Conservation (phyloP, 2,797 vertebrate genomes). For the Danio jaintianensis region DNA sequence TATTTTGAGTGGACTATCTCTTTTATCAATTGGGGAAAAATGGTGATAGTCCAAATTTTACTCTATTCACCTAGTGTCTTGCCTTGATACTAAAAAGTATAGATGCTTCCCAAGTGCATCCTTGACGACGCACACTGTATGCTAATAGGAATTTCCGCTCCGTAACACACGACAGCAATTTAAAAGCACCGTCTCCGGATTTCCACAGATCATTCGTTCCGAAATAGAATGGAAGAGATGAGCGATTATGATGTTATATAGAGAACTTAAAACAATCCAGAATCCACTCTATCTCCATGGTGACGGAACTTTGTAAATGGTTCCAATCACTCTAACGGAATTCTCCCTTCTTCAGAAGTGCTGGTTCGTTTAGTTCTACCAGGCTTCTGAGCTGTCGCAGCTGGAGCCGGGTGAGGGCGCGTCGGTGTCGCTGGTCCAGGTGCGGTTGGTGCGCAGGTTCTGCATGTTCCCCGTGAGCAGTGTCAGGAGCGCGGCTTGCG, state of each 20-base stretch:
- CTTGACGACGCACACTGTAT: constrained; percentile 13
- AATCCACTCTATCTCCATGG: constrained; percentile 21
- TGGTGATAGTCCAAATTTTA: too few relatives aligned
- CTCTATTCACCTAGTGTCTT: too few relatives aligned
- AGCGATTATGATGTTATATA: constrained; percentile 4
- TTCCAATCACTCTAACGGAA: background rate
- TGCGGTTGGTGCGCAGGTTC: constrained; percentile 77
- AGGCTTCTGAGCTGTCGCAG: constrained; percentile 80
- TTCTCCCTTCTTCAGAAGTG: background rate
- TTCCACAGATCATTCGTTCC: constrained; percentile 7
- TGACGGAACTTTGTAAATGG: background rate
- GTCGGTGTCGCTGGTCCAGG: constrained; percentile 79
- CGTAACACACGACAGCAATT: background rate
- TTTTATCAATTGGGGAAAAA: too few relatives aligned
- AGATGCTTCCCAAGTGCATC: constrained; percentile 42
- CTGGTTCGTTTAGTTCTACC: constrained; percentile 71
- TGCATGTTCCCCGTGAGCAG: constrained; percentile 81
- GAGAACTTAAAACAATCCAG: constrained; percentile 5
- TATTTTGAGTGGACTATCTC: too few relatives aligned
- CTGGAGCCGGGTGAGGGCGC: constrained; percentile 84
- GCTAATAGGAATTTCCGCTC: background rate
- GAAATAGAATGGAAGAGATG: background rate
- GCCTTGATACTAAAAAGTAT: background rate
- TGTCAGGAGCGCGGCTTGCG: constrained; percentile 77
- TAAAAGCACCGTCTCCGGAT: background rate